Base-by-base conservation (phyloP, 2,888 invertebrate species). In the Gymnosoma rotundatum region DNA sequence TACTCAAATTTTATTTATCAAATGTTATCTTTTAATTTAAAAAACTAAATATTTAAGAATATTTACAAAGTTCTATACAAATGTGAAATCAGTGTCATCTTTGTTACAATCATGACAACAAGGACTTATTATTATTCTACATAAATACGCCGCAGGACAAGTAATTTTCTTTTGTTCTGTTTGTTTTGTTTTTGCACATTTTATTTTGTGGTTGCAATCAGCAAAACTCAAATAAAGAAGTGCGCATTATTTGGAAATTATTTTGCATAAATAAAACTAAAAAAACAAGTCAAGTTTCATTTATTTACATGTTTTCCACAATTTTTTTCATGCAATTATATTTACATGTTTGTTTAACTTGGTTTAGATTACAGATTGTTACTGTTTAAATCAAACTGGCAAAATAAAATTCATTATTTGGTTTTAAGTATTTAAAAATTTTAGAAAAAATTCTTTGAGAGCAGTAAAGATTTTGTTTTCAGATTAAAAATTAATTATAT, bases 211-310 rank as follows among this genome's bases (percentile, higher is more conserved):
- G 50, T 38, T 69, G 67, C 54, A 80, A 80, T 74, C 67, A 80
- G 16, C 61, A 74, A 54, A 80, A 74, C 56, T 54, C 67, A 69
- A 69, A 74, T 61, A 48, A 48, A 48, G 54, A 42, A 25, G 36
- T 69, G 67, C 69, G 74, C 48, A 74, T 63, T 74, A 54, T 61
- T 56, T 54, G 66, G 42, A 54, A 42, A 54, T 63, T 63, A 12
- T 63, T 63, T 61, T 70, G n/a, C 61, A 70, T n/a, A 48, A 70
- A 78, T 54, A 48, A 70, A 54, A 64, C 50, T 32, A 6, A 32
- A 8, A 32, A 32, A 32, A 32, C 6, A 32, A 32, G 25, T 25
- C 32, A 32, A 32, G 32, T 32, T 32, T 32, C 32, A 32, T 0
- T 32, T 32, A 6, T 32, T 32, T 32, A 6, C 6, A 32, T 32